Evolutionary conservation across 2,888 invertebrate genomes (phyloP).

Genomic region (Tipula lateralis): DNA sequence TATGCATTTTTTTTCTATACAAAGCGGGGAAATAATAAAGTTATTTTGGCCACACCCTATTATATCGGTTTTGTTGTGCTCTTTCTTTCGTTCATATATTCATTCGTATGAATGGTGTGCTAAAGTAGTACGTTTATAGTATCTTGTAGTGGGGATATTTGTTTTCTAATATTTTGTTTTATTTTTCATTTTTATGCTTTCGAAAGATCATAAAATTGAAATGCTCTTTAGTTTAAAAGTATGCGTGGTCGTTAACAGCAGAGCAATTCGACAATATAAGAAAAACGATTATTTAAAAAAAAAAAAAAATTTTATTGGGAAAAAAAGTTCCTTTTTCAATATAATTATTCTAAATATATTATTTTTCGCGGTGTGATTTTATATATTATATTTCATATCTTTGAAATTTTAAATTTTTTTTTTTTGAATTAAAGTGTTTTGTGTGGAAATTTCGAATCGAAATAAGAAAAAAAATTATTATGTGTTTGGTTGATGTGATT

Average conservation of each 20-base stretch:
- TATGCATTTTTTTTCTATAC: neutral
- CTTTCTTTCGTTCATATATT: neutral
- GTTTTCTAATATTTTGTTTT: neutral
- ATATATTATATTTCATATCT: neutral
- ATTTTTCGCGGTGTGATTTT: neutral
- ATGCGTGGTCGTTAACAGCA: slow-evolving; percentile 44
- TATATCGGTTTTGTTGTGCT: neutral
- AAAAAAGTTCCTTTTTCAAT: neutral
- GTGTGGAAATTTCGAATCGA: neutral
- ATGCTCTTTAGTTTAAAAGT: slow-evolving; percentile 41
- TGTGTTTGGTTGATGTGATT: neutral
- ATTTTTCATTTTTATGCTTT: neutral
- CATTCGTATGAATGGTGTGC: neutral
- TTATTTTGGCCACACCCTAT: neutral
- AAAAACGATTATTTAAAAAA: neutral
- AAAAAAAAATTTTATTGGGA: neutral
- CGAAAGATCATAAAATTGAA: neutral
- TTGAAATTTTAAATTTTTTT: too few relatives aligned
- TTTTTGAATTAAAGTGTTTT: neutral
- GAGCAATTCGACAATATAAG: neutral
- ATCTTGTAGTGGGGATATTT: neutral
- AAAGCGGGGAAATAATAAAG: neutral
- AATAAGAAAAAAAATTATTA: neutral
- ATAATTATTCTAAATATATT: neutral
- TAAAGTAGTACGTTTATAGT: neutral